These are phyloP conservation scores for Gymnopithys bicolor DNA, from an alignment of 2,797 vertebrate species.

Conservation along the genomic window DNA sequence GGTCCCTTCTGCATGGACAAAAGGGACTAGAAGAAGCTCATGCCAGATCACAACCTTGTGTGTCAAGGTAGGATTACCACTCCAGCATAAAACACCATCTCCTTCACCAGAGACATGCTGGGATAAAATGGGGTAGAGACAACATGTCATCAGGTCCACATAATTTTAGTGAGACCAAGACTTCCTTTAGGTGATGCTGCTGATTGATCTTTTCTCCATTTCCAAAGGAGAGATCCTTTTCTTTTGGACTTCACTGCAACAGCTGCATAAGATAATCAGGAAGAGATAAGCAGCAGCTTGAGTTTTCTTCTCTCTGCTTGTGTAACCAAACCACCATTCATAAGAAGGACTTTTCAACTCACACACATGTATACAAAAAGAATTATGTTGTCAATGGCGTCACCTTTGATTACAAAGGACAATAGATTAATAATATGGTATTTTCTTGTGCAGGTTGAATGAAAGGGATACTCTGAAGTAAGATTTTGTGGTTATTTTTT, in stretches of 20 bases:
- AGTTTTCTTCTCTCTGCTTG: background rate
- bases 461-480: background rate
- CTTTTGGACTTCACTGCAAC: background rate
- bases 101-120: background rate
- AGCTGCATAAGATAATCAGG: background rate
- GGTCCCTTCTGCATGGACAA: background rate
- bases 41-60: background rate
- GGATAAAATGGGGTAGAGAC: background rate
- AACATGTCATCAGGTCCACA: background rate
- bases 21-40: background rate
- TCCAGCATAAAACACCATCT: background rate
- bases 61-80: background rate
- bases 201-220: background rate
- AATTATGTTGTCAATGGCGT: background rate
- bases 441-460: background rate
- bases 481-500: slow-evolving; percentile 1
- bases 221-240: background rate
- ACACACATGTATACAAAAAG: background rate
- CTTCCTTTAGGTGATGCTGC: background rate
- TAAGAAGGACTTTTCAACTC: background rate
- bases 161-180: background rate
- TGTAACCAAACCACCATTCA: background rate
- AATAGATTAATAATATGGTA: background rate
- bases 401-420: background rate
- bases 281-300: background rate